phyloP scores from a whole-genome alignment of 2,113 vertebrate species.

The Leptobrachium ailaonicum region DNA sequence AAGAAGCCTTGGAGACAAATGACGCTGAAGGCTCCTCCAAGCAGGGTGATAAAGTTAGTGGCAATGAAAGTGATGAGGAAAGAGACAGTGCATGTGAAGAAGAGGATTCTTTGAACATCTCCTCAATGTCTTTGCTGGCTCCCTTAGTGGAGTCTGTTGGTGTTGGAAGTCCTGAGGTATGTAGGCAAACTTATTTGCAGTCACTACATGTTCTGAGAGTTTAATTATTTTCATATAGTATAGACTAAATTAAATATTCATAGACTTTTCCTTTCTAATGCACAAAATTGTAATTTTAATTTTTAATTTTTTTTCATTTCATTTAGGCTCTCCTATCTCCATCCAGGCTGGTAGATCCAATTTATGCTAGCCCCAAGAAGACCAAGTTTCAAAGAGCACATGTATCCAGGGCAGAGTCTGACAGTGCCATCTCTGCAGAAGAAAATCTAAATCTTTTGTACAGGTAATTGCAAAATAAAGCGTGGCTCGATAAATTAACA shows the following conservation, averaged over 20 bases:
- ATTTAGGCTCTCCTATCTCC: constrained; percentile 70
- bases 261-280: too few relatives aligned
- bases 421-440: constrained; percentile 64
- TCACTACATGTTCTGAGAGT: neutral
- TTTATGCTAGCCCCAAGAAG: constrained; percentile 66
- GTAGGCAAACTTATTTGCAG: constrained; percentile 18
- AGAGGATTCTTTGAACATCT: constrained; percentile 88
- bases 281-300: too few relatives aligned
- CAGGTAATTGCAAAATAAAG: constrained; percentile 68
- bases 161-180: constrained; percentile 79
- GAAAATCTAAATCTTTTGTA: constrained; percentile 84
- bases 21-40: neutral
- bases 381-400: constrained; percentile 76
- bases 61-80: constrained; percentile 62
- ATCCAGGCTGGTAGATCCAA: constrained; percentile 63
- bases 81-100: constrained; percentile 65
- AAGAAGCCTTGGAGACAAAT: constrained; percentile 62
- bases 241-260: too few relatives aligned
- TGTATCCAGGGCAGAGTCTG: constrained; percentile 69
- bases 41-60: constrained; percentile 21
- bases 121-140: constrained; percentile 94
- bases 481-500: too few relatives aligned
- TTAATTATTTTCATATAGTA: too few relatives aligned
- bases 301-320: neutral
- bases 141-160: constrained; percentile 89